Evolutionary conservation across 2,888 invertebrate genomes (phyloP).

Genomic region (Maniola hyperantus): DNA sequence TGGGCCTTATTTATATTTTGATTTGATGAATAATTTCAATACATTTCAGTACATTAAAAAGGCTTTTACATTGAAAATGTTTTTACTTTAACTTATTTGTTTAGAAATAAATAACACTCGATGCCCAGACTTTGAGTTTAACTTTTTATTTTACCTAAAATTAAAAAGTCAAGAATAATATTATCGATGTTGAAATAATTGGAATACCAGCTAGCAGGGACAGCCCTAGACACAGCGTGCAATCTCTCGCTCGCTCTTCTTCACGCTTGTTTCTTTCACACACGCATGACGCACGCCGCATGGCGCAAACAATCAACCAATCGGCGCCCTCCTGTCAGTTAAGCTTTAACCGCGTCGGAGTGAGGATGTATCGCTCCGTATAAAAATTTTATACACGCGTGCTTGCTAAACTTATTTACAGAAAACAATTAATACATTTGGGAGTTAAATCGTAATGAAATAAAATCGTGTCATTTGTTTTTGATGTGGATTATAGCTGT

Average conservation of each 20-base stretch:
- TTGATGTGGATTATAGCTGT: conserved; percentile 40
- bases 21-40: too few relatives aligned
- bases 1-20: too few relatives aligned
- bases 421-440: conserved; percentile 22
- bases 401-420: conserved; percentile 42
- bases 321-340: conserved; percentile 31
- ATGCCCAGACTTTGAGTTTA: too few relatives aligned
- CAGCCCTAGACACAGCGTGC: conserved; percentile 41
- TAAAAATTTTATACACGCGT: conserved; percentile 54
- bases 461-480: conserved; percentile 14
- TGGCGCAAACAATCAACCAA: conserved; percentile 39
- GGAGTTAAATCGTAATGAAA: neutral
- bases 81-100: too few relatives aligned
- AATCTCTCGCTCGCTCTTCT: conserved; percentile 55
- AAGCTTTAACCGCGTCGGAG: conserved; percentile 19
- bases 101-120: too few relatives aligned
- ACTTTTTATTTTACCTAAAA: too few relatives aligned
- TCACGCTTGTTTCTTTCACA: conserved; percentile 44
- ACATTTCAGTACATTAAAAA: too few relatives aligned
- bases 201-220: neutral
- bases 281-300: conserved; percentile 47
- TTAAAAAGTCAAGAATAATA: neutral
- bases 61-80: too few relatives aligned
- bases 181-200: conserved; percentile 13
- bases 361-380: conserved; percentile 38